Conservation (phyloP, 2,888 invertebrate species). For the Brachypalpus laphriformis region DNA sequence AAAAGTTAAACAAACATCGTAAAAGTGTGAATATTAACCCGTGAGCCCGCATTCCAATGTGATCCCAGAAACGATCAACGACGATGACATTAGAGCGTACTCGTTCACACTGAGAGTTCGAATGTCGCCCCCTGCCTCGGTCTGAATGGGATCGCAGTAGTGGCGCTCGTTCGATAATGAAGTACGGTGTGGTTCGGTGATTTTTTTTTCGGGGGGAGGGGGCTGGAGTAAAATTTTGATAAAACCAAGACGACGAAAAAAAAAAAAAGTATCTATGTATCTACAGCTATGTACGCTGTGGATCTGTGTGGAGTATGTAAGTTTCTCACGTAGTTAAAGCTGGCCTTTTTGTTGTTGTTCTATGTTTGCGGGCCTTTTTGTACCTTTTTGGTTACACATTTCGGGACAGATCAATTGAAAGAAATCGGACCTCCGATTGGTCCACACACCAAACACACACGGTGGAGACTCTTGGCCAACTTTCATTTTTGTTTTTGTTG, state of each 20-base stretch:
- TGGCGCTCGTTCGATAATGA: conserved; percentile 60
- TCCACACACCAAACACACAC: conserved; percentile 9
- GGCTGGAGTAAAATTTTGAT: conserved; percentile 58
- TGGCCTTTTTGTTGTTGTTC: conserved; percentile 16
- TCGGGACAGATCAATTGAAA: conserved; percentile 60
- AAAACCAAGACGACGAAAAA: conserved; percentile 33
- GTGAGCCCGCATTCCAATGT: conserved; percentile 72
- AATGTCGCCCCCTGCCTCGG: conserved; percentile 36
- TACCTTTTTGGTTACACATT: conserved; percentile 44
- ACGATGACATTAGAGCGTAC: conserved; percentile 43
- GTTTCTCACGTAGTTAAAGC: conserved; percentile 53
- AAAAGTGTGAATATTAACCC: conserved; percentile 73
- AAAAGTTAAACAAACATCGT: conserved; percentile 73
- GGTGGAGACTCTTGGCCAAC: conserved; percentile 36
- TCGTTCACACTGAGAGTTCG: conserved; percentile 49
- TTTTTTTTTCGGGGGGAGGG: conserved; percentile 42
- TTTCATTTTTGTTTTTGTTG: conserved; percentile 66
- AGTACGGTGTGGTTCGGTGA: conserved; percentile 31
- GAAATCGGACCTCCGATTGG: conserved; percentile 59
- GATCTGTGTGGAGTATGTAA: conserved; percentile 23
- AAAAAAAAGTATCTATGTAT: conserved; percentile 42
- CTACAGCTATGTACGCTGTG: neutral
- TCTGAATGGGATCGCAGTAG: conserved; percentile 60
- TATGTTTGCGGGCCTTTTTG: conserved; percentile 13
- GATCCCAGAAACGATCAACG: conserved; percentile 54